phyloP scores from a whole-genome alignment of 2,113 vertebrate genomes.

The rat (Rattus norvegicus) region GRCr8 NC_086026.1:49451501-49452000 shows the following conservation, averaged over 20 bases:
- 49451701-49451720: neutral
- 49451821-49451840: neutral
- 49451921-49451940: neutral
- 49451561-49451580: neutral
- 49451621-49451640: neutral
- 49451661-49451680: neutral
- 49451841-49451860: neutral
- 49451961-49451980: neutral
- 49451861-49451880: neutral
- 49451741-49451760: neutral
- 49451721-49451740: neutral
- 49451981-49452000: neutral
- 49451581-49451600: neutral
- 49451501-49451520: neutral
- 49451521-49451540: neutral
- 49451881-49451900: neutral
- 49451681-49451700: neutral
- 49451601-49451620: neutral
- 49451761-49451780: neutral
- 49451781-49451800: neutral
- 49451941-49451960: neutral
- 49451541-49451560: neutral
- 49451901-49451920: neutral
- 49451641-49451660: neutral
- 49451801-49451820: neutral